A percentile compares a stretch with the other conserved stretches of the same genome.
Evolutionary conservation across 2,797 vertebrate genomes (phyloP).

Genomic region (Helarctos malayanus): DNA sequence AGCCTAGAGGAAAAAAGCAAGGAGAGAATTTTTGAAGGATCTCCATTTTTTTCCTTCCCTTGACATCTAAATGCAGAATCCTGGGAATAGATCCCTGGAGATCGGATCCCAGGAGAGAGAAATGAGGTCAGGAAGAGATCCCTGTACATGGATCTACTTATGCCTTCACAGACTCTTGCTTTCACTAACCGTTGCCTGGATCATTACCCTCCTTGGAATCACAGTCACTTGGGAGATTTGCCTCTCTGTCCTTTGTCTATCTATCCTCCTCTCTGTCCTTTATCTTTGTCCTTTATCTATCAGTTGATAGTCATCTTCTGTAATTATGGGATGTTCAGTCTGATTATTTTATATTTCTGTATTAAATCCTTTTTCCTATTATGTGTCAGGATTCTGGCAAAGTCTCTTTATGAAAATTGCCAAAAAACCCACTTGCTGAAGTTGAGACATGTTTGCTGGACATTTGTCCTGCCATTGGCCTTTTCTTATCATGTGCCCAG

Average conservation of each 20-base stretch:
- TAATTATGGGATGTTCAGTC: not conserved
- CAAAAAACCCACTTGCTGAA: not conserved
- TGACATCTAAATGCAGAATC: slow-evolving; percentile 18
- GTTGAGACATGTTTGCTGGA: not conserved
- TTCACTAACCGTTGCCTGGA: not conserved
- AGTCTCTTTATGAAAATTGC: slow-evolving; percentile 18
- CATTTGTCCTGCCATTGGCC: not conserved
- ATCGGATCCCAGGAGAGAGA: not conserved
- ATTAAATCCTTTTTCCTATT: slow-evolving; percentile 24
- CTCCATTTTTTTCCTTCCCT: not conserved
- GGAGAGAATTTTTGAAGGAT: not conserved
- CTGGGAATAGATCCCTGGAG: not conserved
- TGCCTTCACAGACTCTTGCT: not conserved
- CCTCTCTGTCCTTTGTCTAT: not conserved
- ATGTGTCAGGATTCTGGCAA: not conserved
- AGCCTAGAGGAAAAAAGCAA: not conserved
- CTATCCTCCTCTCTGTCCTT: not conserved
- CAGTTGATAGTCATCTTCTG: not conserved
- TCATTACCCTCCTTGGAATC: not conserved
- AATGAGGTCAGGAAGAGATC: slow-evolving; percentile 5
- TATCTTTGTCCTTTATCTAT: not conserved
- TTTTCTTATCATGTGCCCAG: slow-evolving; percentile 5
- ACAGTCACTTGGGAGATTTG: not conserved
- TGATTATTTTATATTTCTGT: slow-evolving; percentile 29
- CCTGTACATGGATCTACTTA: not conserved